These are phyloP conservation scores for Spodoptera exigua DNA, from an alignment of 2,888 invertebrate genomes.

Conservation along the genomic window DNA sequence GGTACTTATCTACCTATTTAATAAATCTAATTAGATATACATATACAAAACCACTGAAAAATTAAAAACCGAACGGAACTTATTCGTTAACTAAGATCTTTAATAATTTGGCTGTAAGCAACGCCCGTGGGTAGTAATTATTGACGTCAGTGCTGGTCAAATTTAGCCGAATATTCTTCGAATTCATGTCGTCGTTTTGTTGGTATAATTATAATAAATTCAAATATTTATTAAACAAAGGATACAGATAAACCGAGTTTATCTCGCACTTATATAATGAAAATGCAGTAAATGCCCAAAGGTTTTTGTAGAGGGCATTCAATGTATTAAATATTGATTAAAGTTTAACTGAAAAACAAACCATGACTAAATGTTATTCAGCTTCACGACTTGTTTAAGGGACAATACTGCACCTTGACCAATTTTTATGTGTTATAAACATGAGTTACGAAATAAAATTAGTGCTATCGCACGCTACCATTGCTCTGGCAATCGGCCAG, in stretches of 20 bases:
- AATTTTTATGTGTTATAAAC: conserved; percentile 81
- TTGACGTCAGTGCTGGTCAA: conserved; percentile 59
- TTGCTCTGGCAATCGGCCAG: conserved; percentile 75
- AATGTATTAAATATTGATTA: conserved; percentile 10
- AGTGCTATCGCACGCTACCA: conserved; percentile 72
- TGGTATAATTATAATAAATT: conserved; percentile 29
- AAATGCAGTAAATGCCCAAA: conserved; percentile 25
- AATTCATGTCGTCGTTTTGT: conserved; percentile 35
- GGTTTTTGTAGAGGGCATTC: conserved; percentile 23
- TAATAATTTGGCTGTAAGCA: conserved; percentile 34
- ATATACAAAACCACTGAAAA: conserved; percentile 1
- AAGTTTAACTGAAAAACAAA: neutral
- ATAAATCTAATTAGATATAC: neutral
- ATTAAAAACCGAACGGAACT: too few relatives aligned
- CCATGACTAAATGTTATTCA: neutral
- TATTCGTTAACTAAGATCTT: conserved; percentile 10
- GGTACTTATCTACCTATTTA: too few relatives aligned
- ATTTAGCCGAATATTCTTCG: conserved; percentile 38
- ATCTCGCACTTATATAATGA: conserved; percentile 25
- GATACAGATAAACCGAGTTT: conserved; percentile 10
- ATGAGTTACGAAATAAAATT: conserved; percentile 83
- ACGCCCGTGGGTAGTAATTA: conserved; percentile 54
- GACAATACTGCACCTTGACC: conserved; percentile 76
- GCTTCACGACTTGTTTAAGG: conserved; percentile 7
- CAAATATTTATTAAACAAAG: conserved; percentile 23